These are phyloP conservation scores for Psittacula echo DNA, from an alignment of 2,797 vertebrate species.

Conservation along the genomic window DNA sequence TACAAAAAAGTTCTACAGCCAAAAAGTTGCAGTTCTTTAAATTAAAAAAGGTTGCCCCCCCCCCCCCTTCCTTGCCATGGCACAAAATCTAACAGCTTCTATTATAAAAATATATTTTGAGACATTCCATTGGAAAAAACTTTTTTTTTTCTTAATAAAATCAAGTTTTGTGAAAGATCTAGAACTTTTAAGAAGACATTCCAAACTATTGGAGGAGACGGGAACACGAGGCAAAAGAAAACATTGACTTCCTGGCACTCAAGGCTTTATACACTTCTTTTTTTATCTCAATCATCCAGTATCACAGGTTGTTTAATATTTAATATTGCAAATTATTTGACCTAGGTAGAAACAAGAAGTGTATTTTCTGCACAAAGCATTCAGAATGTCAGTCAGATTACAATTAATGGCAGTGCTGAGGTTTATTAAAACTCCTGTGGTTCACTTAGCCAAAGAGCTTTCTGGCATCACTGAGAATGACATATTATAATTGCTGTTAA, in stretches of 20 bases:
- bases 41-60: background rate
- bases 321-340: slow-evolving; percentile 13
- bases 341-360: background rate
- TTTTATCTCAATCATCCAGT: background rate
- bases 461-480: background rate
- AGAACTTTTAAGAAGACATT: background rate
- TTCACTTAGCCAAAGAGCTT: slow-evolving; percentile 17
- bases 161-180: background rate
- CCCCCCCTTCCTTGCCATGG: background rate
- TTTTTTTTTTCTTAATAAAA: background rate
- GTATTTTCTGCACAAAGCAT: slow-evolving; percentile 5
- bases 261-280: background rate
- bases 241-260: background rate
- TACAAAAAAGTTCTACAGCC: background rate
- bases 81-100: background rate
- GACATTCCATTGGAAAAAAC: background rate
- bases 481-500: background rate
- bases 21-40: background rate
- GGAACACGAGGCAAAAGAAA: background rate
- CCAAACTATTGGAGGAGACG: background rate
- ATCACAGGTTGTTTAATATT: slow-evolving; percentile 5
- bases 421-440: slow-evolving; percentile 28
- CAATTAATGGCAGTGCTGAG: slow-evolving; percentile 15
- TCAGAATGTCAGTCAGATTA: background rate
- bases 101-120: background rate